phyloP scores from a whole-genome alignment of 2,888 invertebrate species.

The Conchocele bisecta region DNA sequence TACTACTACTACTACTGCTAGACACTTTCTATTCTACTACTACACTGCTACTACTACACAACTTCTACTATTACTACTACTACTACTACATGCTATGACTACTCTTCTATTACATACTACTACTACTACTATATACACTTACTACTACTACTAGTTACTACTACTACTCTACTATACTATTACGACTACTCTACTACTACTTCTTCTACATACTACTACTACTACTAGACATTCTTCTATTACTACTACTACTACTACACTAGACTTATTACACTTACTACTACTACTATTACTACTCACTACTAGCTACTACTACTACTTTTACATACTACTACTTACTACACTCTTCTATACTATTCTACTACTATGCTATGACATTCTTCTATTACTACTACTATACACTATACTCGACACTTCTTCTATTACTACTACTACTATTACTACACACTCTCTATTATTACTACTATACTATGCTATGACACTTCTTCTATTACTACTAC shows the following conservation, averaged over 20 bases:
- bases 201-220: no score
- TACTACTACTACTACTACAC: not conserved
- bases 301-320: conserved; percentile 4
- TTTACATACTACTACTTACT: not conserved
- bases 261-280: no score
- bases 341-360: no score
- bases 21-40: no score
- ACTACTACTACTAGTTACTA: conserved; percentile 10
- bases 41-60: conserved; percentile 11
- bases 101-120: no score
- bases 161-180: conserved; percentile 6
- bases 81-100: conserved; percentile 11
- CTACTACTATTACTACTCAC: conserved; percentile 18
- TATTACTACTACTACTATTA: no score
- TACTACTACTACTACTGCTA: conserved; percentile 12
- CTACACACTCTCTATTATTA: no score
- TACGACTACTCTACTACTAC: not conserved
- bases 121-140: conserved; percentile 13
- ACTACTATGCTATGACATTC: no score
- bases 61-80: conserved; percentile 9
- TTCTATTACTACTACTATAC: no score
- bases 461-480: no score
- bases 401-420: no score
- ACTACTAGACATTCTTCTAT: not conserved
- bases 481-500: no score